Evolutionary conservation across 1,140 invertebrate species (phyloP).

Genomic region (Battus philenor): DNA sequence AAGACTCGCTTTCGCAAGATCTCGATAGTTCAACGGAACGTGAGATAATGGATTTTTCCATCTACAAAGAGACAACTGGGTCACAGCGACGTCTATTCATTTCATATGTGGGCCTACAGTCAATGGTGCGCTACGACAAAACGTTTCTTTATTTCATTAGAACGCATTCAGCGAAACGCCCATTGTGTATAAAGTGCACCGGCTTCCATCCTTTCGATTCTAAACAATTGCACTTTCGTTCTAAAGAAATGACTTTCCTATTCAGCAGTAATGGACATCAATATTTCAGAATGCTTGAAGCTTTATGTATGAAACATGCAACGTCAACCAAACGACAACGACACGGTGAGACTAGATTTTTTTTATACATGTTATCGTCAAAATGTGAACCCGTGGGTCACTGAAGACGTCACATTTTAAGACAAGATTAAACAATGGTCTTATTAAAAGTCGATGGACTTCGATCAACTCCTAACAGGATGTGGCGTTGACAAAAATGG

Average conservation of each 20-base stretch:
- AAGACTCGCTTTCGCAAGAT: conserved; percentile 6
- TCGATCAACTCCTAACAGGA: no score
- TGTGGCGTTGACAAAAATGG: no score
- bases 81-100: conserved; percentile 21
- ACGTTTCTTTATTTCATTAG: conserved; percentile 49
- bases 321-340: no score
- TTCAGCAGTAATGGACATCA: conserved; percentile 5
- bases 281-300: no score
- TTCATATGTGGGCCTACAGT: conserved; percentile 32
- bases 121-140: conserved; percentile 32
- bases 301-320: no score
- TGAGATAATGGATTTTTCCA: conserved; percentile 14
- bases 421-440: no score
- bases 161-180: conserved; percentile 29
- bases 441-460: no score
- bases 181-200: conserved; percentile 24
- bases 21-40: conserved; percentile 14
- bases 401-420: no score
- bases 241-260: conserved; percentile 21
- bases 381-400: no score
- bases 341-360: no score
- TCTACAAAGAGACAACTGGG: conserved; percentile 15
- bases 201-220: conserved; percentile 20
- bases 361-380: no score
- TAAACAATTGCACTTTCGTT: conserved; percentile 31